These are phyloP conservation scores for Lepeophtheirus salmonis DNA, from an alignment of 1,140 invertebrate species.

Conservation along the genomic window DNA sequence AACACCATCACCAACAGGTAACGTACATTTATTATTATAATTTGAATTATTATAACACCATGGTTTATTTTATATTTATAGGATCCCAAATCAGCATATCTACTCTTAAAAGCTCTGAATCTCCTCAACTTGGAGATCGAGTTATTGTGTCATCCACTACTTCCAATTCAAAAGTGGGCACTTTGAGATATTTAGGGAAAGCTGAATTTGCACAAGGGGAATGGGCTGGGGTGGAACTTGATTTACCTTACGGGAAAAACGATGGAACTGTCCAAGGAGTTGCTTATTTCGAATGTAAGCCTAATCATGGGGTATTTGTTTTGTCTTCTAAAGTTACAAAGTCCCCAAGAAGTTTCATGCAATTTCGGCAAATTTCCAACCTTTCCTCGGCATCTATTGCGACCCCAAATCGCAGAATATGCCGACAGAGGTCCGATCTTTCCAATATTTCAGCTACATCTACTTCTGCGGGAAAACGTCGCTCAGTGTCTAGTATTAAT, in stretches of 20 bases:
- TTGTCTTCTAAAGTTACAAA: slow-evolving; percentile 64
- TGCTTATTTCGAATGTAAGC: slow-evolving; percentile 78
- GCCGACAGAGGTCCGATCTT: slow-evolving; percentile 5
- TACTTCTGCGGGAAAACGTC: not conserved
- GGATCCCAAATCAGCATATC: not conserved
- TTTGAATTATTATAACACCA: not conserved
- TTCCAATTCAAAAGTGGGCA: slow-evolving; percentile 68
- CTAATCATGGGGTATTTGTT: slow-evolving; percentile 77
- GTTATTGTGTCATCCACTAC: slow-evolving; percentile 66
- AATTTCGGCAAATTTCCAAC: not conserved
- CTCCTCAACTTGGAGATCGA: slow-evolving; percentile 43
- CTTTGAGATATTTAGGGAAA: slow-evolving; percentile 56
- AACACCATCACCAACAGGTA: slow-evolving; percentile 14
- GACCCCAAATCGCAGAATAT: not conserved
- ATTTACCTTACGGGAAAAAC: slow-evolving; percentile 82
- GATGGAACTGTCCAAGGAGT: slow-evolving; percentile 72
- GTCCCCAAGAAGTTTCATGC: slow-evolving; percentile 38
- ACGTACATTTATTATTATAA: not conserved
- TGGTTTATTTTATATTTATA: not conserved
- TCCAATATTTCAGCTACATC: not conserved
- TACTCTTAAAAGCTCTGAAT: not conserved
- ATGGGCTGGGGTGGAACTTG: slow-evolving; percentile 86
- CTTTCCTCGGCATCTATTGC: slow-evolving; percentile 3
- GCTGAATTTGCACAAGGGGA: slow-evolving; percentile 75
- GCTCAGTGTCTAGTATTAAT: not conserved